Evolutionary conservation across 1,140 invertebrate genomes (phyloP).

Genomic region (Pseudachorutes palmiensis): DNA sequence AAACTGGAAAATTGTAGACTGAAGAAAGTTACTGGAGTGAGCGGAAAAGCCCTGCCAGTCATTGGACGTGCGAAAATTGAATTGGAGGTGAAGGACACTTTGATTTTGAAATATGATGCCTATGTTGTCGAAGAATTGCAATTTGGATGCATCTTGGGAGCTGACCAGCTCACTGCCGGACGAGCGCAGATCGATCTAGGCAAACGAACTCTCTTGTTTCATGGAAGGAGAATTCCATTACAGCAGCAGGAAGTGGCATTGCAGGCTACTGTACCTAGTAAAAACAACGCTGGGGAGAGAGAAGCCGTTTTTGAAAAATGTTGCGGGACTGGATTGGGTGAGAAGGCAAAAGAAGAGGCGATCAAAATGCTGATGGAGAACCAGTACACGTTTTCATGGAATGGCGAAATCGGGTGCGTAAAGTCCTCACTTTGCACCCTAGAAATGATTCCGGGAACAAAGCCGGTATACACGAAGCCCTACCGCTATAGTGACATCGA

Average conservation of each 20-base stretch:
- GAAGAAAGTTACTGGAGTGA: neutral
- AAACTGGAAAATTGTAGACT: neutral
- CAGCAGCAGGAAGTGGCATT: neutral
- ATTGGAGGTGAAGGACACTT: neutral
- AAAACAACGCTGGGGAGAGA: neutral
- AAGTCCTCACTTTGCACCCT: conserved; percentile 4
- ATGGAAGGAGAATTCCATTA: neutral
- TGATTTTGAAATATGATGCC: neutral
- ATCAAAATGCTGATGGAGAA: neutral
- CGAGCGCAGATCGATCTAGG: neutral
- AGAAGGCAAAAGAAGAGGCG: neutral
- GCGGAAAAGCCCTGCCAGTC: neutral
- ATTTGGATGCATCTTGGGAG: neutral
- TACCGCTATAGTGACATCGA: conserved; percentile 5
- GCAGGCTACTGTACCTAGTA: neutral
- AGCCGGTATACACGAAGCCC: conserved; percentile 8
- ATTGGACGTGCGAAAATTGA: neutral
- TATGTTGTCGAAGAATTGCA: neutral
- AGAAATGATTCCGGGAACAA: neutral
- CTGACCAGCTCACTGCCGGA: neutral
- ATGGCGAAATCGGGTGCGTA: conserved; percentile 8
- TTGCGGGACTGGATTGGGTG: neutral
- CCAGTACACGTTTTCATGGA: neutral
- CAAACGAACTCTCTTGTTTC: neutral
- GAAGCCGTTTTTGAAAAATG: neutral